Conservation (phyloP, 2,797 vertebrate genomes). For the Pangasius djambal region DNA sequence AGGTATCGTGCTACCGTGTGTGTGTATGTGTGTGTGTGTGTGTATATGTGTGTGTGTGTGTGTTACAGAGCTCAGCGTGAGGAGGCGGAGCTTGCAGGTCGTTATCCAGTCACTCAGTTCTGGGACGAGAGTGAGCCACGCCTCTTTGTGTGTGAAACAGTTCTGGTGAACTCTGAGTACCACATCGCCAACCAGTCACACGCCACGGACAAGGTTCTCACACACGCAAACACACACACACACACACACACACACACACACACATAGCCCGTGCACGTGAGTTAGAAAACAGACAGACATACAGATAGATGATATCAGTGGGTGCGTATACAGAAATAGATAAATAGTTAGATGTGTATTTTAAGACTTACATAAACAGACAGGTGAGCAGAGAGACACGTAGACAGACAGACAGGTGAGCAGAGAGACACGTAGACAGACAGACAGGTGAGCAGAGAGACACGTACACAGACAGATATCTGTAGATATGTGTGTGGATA, state of each 20-base stretch:
- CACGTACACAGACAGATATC: too few species aligned
- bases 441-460: too few species aligned
- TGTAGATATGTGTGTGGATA: too few species aligned
- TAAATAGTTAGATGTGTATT: too few species aligned
- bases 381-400: too few species aligned
- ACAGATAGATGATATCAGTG: not conserved
- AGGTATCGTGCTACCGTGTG: not conserved
- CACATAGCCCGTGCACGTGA: too few species aligned
- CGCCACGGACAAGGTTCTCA: conserved; percentile 68
- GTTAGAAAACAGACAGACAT: not conserved
- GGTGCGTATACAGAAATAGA: too few species aligned
- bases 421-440: too few species aligned
- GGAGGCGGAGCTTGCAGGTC: conserved; percentile 70
- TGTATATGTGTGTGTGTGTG: conserved; percentile 19
- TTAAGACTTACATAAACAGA: too few species aligned
- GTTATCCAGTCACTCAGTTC: conserved; percentile 84
- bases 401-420: not conserved
- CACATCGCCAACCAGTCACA: conserved; percentile 54
- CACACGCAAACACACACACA: not conserved
- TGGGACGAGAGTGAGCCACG: conserved; percentile 93
- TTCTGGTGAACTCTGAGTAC: conserved; percentile 70
- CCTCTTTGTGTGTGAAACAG: conserved; percentile 88
- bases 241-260: not conserved
- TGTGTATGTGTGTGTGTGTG: too few species aligned
- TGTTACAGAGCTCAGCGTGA: conserved; percentile 72